Conservation (phyloP, 2,797 vertebrate genomes). For the Tokudaia muenninki region DNA sequence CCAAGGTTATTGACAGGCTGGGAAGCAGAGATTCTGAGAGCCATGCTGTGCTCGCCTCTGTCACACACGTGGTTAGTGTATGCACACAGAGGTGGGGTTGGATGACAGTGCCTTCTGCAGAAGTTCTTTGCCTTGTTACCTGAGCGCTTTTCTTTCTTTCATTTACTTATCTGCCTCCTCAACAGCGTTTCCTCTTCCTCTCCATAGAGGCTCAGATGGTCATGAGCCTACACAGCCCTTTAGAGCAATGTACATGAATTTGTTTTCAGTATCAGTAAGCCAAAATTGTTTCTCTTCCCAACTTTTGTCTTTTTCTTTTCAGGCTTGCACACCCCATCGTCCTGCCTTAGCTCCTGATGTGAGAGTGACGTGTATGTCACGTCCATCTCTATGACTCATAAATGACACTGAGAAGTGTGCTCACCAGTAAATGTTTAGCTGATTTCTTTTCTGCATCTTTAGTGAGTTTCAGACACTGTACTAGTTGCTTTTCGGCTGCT, state of each 20-base stretch:
- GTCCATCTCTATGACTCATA: not conserved
- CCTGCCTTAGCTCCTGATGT: not conserved
- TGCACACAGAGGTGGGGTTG: not conserved
- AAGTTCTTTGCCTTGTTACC: conserved; percentile 2
- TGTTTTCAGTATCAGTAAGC: not conserved
- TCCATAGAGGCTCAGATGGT: not conserved
- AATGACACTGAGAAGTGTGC: conserved; percentile 22
- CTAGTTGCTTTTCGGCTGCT: not conserved
- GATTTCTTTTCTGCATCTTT: conserved; percentile 36
- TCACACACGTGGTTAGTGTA: not conserved
- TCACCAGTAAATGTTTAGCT: conserved; percentile 4
- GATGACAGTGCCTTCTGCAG: not conserved
- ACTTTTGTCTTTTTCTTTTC: not conserved
- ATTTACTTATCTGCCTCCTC: not conserved
- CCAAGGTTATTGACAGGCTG: not conserved
- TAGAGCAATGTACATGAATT: conserved; percentile 12
- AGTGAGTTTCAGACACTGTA: conserved; percentile 5
- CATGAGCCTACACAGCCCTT: not conserved
- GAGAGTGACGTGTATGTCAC: too few species aligned
- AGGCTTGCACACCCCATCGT: not conserved
- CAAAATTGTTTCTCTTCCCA: not conserved
- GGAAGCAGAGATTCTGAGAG: not conserved
- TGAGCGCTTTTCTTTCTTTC: not conserved
- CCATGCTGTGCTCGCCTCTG: not conserved
- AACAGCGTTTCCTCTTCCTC: not conserved